Conservation (phyloP, 2,888 invertebrate species). For the Eristalis tenax region DNA sequence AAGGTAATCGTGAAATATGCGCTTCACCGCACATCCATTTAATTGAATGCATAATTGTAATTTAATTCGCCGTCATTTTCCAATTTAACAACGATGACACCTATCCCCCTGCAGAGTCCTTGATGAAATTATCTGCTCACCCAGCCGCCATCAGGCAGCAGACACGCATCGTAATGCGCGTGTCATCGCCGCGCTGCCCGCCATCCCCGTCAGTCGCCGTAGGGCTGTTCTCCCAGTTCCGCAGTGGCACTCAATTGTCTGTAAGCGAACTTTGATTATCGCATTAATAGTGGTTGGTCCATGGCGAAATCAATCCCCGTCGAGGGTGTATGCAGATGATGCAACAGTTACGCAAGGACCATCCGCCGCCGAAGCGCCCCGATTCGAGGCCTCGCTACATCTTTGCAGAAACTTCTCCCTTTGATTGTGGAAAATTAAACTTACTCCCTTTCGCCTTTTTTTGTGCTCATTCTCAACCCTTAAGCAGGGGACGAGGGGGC, state of each 20-base stretch:
- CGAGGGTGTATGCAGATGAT: not conserved
- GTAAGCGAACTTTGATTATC: conserved; percentile 29
- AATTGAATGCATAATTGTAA: conserved; percentile 49
- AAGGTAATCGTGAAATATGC: conserved; percentile 22
- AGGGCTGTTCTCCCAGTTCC: not conserved
- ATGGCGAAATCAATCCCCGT: not conserved
- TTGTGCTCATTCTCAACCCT: not conserved
- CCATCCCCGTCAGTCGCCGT: not conserved
- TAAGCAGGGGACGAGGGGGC: not conserved
- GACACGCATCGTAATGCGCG: not conserved
- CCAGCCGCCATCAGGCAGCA: not conserved
- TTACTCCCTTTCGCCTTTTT: not conserved
- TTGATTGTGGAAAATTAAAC: not conserved
- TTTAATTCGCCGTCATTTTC: conserved; percentile 41
- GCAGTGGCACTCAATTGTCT: not conserved
- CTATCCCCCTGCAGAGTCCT: conserved; percentile 19
- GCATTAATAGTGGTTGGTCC: conserved; percentile 19
- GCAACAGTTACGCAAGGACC: not conserved
- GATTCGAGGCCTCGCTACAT: not conserved
- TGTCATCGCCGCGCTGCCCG: not conserved
- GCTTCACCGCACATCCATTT: conserved; percentile 16
- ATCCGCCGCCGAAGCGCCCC: not conserved
- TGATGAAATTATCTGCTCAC: conserved; percentile 22
- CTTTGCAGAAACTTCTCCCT: not conserved
- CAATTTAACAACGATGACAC: conserved; percentile 37